phyloP scores from a whole-genome alignment of 2,888 invertebrate genomes.

The Eilema caniola region DNA sequence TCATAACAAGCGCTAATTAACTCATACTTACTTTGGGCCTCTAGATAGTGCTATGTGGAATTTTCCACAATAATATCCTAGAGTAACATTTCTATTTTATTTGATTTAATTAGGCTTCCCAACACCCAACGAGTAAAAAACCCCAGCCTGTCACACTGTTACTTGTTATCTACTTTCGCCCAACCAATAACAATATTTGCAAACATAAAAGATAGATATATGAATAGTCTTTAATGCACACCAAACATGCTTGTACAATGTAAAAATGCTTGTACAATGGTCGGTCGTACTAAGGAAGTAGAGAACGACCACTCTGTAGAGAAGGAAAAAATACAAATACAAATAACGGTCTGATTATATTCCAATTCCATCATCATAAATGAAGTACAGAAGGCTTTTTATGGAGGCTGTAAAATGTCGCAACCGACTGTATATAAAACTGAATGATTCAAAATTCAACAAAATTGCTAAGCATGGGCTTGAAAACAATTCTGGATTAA shows the following conservation, averaged over 20 bases:
- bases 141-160: not conserved
- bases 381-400: conserved; percentile 20
- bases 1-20: too few relatives aligned
- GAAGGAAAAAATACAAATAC: conserved; percentile 21
- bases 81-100: too few relatives aligned
- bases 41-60: too few relatives aligned
- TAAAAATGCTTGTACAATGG: too few relatives aligned
- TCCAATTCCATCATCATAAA: conserved; percentile 29
- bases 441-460: not conserved
- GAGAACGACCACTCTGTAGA: not conserved
- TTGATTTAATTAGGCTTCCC: too few relatives aligned
- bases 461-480: not conserved
- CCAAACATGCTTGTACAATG: too few relatives aligned
- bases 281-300: not conserved
- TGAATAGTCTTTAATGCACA: too few relatives aligned
- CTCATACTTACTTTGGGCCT: too few relatives aligned
- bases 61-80: too few relatives aligned
- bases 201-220: too few relatives aligned
- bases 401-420: conserved; percentile 14
- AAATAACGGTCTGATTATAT: conserved; percentile 20
- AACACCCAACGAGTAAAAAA: not conserved
- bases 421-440: conserved; percentile 8
- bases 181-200: not conserved
- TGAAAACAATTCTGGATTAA: not conserved
- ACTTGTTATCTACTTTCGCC: too few relatives aligned